Evolutionary conservation across 2,888 invertebrate species (phyloP), one percentile per base, ranked within the genome.

Genomic region (Cephus rjabovi): DNA sequence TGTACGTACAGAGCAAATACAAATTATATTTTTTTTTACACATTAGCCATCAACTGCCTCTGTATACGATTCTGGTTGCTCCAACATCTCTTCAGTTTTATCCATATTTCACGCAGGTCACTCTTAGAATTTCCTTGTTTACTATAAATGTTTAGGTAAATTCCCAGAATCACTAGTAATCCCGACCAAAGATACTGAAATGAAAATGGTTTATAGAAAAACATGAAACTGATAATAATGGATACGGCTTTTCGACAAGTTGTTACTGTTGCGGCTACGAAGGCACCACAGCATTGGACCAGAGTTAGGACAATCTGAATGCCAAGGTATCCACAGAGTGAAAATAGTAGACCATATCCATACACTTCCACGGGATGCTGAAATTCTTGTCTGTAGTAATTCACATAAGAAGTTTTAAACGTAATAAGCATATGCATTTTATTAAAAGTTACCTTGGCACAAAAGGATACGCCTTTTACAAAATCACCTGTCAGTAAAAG

Each of bases 191-290:
- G 90, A 91, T 94, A 98, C 96, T 98, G 97, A 85, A 96, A 94
- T 34, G 97, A 96, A 89, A 98, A 98, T 4, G 98, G 98, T 92
- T 99, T 99, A 90, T 96, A 95, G 90, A 99, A 99, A 87, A 98
- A 95, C 77, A 98, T 84, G 92, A 99, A 99, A 0, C 98, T 99
- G 83, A 99, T 94, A 56, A 97, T 93, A 78, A 99, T 98, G 4
- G 98, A 97, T 31, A 99, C 94, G 0, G 97, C 98, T 92, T 99
- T 98, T 75, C 97, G 93, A 88, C 96, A 96, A 0, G 97, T 97
- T 15, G 97, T 97, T 1, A 98, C 97, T 0, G 98, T 98, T 0
- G 98, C 98, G 0, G 99, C 98, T 69, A 96, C 94, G 31, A 98
- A 96, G 12, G 98, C 99, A 56, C 98, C 99, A 89, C 96, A 96